phyloP scores from a whole-genome alignment of 2,797 vertebrate genomes.

The Danio kyathit region DNA sequence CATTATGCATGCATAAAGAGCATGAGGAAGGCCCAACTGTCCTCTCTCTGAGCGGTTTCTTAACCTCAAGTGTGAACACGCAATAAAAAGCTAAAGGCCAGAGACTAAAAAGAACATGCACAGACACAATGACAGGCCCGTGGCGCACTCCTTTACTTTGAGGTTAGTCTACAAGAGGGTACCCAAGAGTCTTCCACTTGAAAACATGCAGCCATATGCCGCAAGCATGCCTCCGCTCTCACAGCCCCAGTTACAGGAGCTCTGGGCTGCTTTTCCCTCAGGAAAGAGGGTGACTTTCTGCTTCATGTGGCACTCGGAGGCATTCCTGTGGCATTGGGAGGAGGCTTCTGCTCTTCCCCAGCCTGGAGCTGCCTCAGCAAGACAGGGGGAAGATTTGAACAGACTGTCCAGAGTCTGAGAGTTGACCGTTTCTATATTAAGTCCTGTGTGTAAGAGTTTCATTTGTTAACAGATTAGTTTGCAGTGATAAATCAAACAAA shows the following conservation, averaged over 20 bases:
- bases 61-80: slow-evolving; percentile 51
- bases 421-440: slow-evolving; percentile 12
- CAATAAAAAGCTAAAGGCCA: slow-evolving; percentile 24
- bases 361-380: slow-evolving; percentile 18
- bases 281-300: slow-evolving; percentile 27
- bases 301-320: slow-evolving; percentile 40
- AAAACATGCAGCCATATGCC: slow-evolving; percentile 29
- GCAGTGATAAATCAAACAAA: too few relatives aligned
- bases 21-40: slow-evolving; percentile 36
- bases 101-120: slow-evolving; percentile 20
- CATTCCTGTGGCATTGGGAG: slow-evolving; percentile 48
- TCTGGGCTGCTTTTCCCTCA: slow-evolving; percentile 6
- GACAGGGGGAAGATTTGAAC: background rate
- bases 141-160: slow-evolving; percentile 51
- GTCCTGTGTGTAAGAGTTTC: background rate
- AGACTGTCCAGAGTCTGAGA: background rate
- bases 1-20: slow-evolving; percentile 18
- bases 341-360: slow-evolving; percentile 20
- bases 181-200: slow-evolving; percentile 40
- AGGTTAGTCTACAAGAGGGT: slow-evolving; percentile 55
- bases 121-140: slow-evolving; percentile 18
- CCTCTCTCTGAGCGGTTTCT: slow-evolving; percentile 37
- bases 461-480: too few relatives aligned
- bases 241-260: background rate
- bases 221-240: slow-evolving; percentile 27